These are phyloP conservation scores for Orthosia gothica DNA, from an alignment of 2,888 invertebrate species.

Conservation along the genomic window DNA sequence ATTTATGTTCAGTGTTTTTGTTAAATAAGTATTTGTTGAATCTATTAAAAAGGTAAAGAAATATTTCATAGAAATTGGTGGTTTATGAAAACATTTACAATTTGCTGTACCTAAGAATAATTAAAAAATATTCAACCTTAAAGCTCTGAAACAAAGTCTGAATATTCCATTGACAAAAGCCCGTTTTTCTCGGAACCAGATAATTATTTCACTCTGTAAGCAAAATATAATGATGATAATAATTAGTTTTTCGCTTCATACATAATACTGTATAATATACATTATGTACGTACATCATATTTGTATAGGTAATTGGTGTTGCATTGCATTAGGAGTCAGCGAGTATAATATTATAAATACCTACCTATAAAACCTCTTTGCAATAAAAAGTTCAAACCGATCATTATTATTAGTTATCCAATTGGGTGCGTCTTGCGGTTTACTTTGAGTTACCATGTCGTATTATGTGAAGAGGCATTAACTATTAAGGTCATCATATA, in stretches of 20 bases:
- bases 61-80: not conserved
- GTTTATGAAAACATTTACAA: too few species aligned
- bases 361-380: conserved; percentile 27
- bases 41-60: not conserved
- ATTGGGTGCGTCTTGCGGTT: conserved; percentile 33
- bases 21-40: conserved; percentile 34
- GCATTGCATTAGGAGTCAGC: conserved; percentile 10
- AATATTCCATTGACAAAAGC: not conserved
- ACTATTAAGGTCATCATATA: conserved; percentile 3
- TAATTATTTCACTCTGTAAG: not conserved
- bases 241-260: conserved; percentile 7
- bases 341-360: not conserved
- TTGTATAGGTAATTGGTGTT: conserved; percentile 34
- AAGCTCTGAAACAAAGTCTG: not conserved
- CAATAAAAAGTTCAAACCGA: conserved; percentile 13
- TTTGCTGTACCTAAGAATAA: not conserved
- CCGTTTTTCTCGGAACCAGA: not conserved
- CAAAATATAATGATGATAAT: not conserved
- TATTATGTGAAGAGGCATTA: conserved; percentile 12
- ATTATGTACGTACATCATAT: not conserved
- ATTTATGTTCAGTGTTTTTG: conserved; percentile 53
- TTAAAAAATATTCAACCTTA: not conserved
- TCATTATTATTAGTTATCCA: conserved; percentile 38
- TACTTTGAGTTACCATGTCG: conserved; percentile 1
- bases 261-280: not conserved